phyloP scores from a whole-genome alignment of 1,140 invertebrate species.

The Drosophila punjabiensis region DNA sequence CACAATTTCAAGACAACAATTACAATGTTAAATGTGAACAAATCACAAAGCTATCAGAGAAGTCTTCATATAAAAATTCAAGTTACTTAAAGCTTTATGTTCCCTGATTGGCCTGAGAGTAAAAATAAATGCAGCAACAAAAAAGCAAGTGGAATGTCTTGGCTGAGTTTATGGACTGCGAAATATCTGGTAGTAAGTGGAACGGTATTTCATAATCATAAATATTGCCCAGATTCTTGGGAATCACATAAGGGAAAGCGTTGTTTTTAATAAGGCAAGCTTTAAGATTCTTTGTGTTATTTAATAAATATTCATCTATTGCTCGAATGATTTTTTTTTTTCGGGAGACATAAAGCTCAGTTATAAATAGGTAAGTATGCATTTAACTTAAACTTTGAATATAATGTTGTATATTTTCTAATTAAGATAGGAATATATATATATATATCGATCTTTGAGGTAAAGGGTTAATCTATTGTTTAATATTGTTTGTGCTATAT shows the following conservation, averaged over 20 bases:
- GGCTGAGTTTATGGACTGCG: background rate
- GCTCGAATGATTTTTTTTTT: background rate
- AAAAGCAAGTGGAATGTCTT: background rate
- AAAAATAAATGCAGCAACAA: background rate
- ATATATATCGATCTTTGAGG: too few species aligned
- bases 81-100: constrained; percentile 1
- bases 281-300: background rate
- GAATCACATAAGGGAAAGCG: background rate
- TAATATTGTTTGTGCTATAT: too few species aligned
- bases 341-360: too few species aligned
- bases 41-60: background rate
- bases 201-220: background rate
- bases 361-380: too few species aligned
- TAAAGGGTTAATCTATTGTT: too few species aligned
- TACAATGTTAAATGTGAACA: background rate
- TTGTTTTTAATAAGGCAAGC: background rate
- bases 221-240: background rate
- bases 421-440: too few species aligned
- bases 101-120: background rate
- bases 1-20: background rate
- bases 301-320: background rate
- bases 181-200: constrained; percentile 1
- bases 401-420: too few species aligned
- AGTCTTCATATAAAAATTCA: too few species aligned
- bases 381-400: too few species aligned